These are phyloP conservation scores for Gallinago undulata DNA, from an alignment of 2,113 vertebrate genomes.

Conservation along the genomic window DNA sequence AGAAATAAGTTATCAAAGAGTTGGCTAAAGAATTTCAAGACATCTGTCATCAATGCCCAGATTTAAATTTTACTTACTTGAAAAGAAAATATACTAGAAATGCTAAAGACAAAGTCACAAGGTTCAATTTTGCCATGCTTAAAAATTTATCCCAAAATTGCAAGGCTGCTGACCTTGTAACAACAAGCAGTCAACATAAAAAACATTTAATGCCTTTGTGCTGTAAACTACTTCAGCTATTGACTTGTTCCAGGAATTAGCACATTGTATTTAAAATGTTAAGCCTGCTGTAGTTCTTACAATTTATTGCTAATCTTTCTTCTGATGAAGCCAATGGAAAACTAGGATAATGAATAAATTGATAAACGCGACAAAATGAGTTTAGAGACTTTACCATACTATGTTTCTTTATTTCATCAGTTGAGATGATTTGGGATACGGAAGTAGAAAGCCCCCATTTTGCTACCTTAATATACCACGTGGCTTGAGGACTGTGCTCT, in stretches of 20 bases:
- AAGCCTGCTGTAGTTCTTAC: not conserved
- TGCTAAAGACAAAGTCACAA: not conserved
- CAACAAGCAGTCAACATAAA: not conserved
- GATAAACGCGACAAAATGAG: not conserved
- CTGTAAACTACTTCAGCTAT: not conserved
- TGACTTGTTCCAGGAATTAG: not conserved
- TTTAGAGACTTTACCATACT: not conserved
- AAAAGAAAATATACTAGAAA: not conserved
- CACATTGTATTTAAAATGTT: not conserved
- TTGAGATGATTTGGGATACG: not conserved
- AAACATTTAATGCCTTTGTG: not conserved
- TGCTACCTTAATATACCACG: not conserved
- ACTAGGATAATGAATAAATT: not conserved
- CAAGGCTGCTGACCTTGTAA: not conserved
- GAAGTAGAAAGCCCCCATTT: not conserved
- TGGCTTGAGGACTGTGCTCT: not conserved
- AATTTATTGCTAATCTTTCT: not conserved
- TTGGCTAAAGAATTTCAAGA: not conserved
- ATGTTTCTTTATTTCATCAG: not conserved
- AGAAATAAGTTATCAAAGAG: not conserved
- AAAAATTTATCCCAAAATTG: not conserved
- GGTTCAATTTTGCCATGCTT: not conserved
- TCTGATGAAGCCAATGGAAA: not conserved
- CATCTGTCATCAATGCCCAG: not conserved
- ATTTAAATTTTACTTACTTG: not conserved